phyloP scores from a whole-genome alignment of 2,113 vertebrate genomes.

The Corythaixoides concolor region DNA sequence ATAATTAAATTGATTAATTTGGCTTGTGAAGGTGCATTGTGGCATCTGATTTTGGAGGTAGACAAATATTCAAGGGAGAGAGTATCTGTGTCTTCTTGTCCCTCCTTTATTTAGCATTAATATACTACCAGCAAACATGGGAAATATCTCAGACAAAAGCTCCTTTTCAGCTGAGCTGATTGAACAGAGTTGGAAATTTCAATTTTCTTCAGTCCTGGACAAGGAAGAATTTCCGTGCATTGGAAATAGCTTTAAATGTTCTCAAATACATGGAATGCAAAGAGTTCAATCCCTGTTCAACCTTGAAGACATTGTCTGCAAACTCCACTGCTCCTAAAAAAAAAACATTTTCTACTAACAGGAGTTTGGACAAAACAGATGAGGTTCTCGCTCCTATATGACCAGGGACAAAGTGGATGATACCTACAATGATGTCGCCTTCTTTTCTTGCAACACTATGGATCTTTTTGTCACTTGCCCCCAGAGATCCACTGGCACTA shows the following conservation, averaged over 20 bases:
- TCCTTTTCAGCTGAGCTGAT: neutral
- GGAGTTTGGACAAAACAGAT: neutral
- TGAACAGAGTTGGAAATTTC: neutral
- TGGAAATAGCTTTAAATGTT: neutral
- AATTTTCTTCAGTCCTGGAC: neutral
- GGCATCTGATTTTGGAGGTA: constrained; percentile 5
- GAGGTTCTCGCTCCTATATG: neutral
- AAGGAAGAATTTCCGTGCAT: neutral
- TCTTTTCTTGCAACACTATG: neutral
- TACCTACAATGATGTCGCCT: neutral
- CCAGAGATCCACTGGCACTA: neutral
- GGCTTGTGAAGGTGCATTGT: neutral
- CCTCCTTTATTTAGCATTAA: neutral
- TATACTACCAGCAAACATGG: neutral
- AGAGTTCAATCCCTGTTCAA: neutral
- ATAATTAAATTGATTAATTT: neutral
- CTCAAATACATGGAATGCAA: neutral
- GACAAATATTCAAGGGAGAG: neutral
- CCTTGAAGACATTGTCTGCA: neutral
- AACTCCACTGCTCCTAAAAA: neutral
- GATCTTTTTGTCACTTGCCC: neutral
- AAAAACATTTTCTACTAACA: neutral
- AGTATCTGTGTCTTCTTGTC: neutral
- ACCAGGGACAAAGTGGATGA: neutral
- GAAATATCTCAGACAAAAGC: neutral